A percentile compares a stretch with the other conserved stretches of the same genome.
Evolutionary conservation across 2,113 vertebrate species (phyloP).

Genomic region (Campylomormyrus numenius): DNA sequence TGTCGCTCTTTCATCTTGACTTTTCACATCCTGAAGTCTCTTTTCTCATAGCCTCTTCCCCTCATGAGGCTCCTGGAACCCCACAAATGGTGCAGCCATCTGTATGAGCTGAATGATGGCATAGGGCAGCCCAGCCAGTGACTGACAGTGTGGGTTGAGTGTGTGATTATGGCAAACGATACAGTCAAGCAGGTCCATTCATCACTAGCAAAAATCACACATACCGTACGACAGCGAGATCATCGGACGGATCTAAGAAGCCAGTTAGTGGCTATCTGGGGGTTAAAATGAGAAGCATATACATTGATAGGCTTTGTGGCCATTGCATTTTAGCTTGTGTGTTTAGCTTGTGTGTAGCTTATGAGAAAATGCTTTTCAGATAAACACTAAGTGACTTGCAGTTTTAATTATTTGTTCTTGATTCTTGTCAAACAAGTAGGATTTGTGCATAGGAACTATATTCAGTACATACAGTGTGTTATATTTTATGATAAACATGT

Average conservation of each 20-base stretch:
- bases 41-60: slow-evolving; percentile 54
- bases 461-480: neutral
- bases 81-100: slow-evolving; percentile 53
- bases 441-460: neutral
- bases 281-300: neutral
- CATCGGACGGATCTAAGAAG: neutral
- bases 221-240: neutral
- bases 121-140: neutral
- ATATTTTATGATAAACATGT: neutral
- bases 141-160: too few relatives aligned
- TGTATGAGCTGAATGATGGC: slow-evolving; percentile 38
- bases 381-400: slow-evolving; percentile 38
- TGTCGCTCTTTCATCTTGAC: slow-evolving; percentile 29
- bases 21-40: slow-evolving; percentile 51
- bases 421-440: slow-evolving; percentile 35
- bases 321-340: neutral
- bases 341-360: too few relatives aligned
- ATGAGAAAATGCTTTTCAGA: slow-evolving; percentile 39
- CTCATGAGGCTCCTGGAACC: slow-evolving; percentile 50
- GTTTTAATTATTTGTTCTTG: slow-evolving; percentile 45
- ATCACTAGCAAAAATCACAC: neutral
- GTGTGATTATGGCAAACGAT: neutral
- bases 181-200: neutral
- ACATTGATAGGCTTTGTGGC: neutral
- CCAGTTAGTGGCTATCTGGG: neutral